phyloP scores from a whole-genome alignment of 2,888 invertebrate genomes.

The Drosophila phalerata region DNA sequence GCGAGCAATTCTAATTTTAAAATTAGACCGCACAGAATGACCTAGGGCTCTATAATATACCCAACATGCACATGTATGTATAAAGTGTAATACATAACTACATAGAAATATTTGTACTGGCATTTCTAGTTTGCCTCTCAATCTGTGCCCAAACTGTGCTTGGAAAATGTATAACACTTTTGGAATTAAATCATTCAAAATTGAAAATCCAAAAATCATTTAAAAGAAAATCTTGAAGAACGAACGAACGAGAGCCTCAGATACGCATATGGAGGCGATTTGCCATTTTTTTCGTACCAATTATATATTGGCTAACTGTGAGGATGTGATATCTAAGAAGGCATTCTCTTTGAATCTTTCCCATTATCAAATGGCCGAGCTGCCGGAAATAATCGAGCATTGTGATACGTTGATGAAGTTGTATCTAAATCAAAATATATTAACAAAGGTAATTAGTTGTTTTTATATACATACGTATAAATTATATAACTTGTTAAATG shows the following conservation, averaged over 20 bases:
- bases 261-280: slow-evolving; percentile 87
- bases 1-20: slow-evolving; percentile 41
- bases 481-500: no score
- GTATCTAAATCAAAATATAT: slow-evolving; percentile 89
- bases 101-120: slow-evolving; percentile 24
- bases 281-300: slow-evolving; percentile 90
- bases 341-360: slow-evolving; percentile 88
- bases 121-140: slow-evolving; percentile 32
- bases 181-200: slow-evolving; percentile 41
- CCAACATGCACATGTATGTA: slow-evolving; percentile 7
- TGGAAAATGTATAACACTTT: slow-evolving; percentile 40
- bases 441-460: slow-evolving; percentile 85
- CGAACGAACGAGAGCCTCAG: neutral
- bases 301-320: slow-evolving; percentile 89
- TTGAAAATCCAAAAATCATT: slow-evolving; percentile 9
- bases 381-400: slow-evolving; percentile 87
- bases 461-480: neutral
- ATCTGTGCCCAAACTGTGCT: slow-evolving; percentile 23
- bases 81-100: slow-evolving; percentile 1
- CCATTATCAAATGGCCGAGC: slow-evolving; percentile 88
- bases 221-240: slow-evolving; percentile 4
- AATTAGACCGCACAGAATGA: slow-evolving; percentile 40
- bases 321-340: slow-evolving; percentile 88
- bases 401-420: slow-evolving; percentile 88
- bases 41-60: slow-evolving; percentile 29